Evolutionary conservation across 2,797 vertebrate genomes (phyloP).

Genomic region (Enteromius argenteus): DNA sequence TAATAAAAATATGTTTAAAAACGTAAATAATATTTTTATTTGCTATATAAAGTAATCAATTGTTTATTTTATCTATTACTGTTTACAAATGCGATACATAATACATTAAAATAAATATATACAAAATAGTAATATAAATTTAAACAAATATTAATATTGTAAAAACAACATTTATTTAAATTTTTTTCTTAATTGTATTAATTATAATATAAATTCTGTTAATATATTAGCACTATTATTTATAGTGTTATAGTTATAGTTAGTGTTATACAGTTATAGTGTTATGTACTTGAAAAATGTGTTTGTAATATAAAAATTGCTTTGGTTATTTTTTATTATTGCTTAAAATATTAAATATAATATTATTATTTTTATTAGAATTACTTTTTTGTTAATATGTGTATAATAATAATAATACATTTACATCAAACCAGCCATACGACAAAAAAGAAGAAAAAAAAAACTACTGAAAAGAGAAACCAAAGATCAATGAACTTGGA

Average conservation of each 20-base stretch:
- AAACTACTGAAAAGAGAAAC: background rate
- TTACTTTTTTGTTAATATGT: background rate
- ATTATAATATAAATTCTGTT: too few species aligned
- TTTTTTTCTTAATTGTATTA: too few species aligned
- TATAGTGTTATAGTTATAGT: too few species aligned
- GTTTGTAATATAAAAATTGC: background rate
- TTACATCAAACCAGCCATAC: background rate
- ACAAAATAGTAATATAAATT: too few species aligned
- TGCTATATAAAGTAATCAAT: background rate
- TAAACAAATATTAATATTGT: too few species aligned
- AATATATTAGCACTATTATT: too few species aligned
- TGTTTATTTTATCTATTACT: too few species aligned
- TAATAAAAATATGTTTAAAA: background rate
- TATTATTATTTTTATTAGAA: background rate
- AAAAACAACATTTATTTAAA: too few species aligned
- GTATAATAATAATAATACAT: background rate
- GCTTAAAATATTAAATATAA: background rate
- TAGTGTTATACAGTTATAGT: too few species aligned
- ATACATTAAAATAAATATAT: too few species aligned
- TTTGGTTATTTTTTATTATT: background rate
- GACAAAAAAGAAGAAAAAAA: background rate
- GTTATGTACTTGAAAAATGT: too few species aligned
- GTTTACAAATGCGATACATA: too few species aligned
- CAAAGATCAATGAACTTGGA: background rate
- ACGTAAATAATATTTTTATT: background rate